Evolutionary conservation across 2,888 invertebrate species (phyloP).

Genomic region (Temnothorax unifasciatus): DNA sequence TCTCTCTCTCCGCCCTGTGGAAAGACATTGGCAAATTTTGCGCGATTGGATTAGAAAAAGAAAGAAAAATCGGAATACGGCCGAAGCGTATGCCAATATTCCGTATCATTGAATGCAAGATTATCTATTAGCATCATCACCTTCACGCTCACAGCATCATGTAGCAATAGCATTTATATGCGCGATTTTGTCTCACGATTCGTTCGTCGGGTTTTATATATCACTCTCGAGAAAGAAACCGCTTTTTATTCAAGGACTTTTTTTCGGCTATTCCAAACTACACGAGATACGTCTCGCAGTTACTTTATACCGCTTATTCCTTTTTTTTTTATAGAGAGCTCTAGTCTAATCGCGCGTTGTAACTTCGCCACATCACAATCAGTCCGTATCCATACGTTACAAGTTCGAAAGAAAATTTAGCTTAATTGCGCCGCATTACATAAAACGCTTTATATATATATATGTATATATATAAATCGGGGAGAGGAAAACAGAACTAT

Average conservation of each 20-base stretch:
- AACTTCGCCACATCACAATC: constrained; percentile 76
- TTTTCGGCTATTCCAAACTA: constrained; percentile 63
- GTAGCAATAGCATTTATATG: neutral
- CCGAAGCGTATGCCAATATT: neutral
- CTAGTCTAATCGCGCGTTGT: neutral
- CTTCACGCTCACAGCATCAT: constrained; percentile 44
- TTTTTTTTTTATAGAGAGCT: constrained; percentile 57
- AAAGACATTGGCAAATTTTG: constrained; percentile 45
- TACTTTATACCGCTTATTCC: constrained; percentile 29
- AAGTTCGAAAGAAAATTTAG: constrained; percentile 46
- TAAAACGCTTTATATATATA: constrained; percentile 44
- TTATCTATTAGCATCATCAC: constrained; percentile 76
- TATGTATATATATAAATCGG: neutral
- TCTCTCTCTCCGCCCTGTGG: neutral
- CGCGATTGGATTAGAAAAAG: neutral
- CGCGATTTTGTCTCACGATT: neutral
- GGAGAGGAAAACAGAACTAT: constrained; percentile 19
- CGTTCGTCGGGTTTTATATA: neutral
- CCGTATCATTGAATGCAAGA: constrained; percentile 77
- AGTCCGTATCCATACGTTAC: constrained; percentile 65
- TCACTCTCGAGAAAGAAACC: neutral
- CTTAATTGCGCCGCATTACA: constrained; percentile 34
- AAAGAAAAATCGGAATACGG: neutral
- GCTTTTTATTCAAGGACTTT: constrained; percentile 27
- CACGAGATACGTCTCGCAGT: constrained; percentile 47